Base-by-base conservation (phyloP, 2,888 invertebrate species). In the Morpho achilles region DNA sequence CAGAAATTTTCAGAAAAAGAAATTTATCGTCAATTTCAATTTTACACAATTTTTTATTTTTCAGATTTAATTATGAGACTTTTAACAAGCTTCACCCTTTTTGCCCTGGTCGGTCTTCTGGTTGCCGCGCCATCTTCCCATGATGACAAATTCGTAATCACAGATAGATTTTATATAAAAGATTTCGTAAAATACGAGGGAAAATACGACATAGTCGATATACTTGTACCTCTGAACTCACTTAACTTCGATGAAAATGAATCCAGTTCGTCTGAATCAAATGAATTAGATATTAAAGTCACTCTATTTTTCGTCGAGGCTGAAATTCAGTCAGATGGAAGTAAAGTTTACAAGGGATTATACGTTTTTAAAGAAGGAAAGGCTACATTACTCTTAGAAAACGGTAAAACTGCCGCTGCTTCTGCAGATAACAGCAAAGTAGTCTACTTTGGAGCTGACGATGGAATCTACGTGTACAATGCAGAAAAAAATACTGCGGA, bases 391-490 rank as follows among this genome's bases (percentile, higher is more conserved):
- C 57, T 81, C 6, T 65, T 81, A 6, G 79, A 77, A 0, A 66
- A 78, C 23, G 80, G 79, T 1, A 73, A 74, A 61, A 76, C 77
- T 32, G 67, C 72, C 0, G 68, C 76, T 5, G 76, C 77, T 1
- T 66, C 71, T 3, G 67, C 63, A 32, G 76, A 75, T 32, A 67
- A 71, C 0, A 72, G 69, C 0, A 75, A 71, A 50, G 59, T 63
- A 1, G 79, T 66, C 3, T 81, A 71, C 60, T 74, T 84, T 4
- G 82, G 70, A n/a, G 76, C 82, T 0, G 68, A 67, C 39, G 79
- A 81, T 9, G 84, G 83, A 7, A 56, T 84, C 8, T 84, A 82
- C 56, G 16, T 48, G 0, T 83, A 76, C 66, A 74, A 79, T 16
- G 46, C 46, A 8, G 32, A 58, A 7, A 55, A 60, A 0, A 45